These are phyloP conservation scores for Leptinotarsa tumamoca DNA, from an alignment of 2,888 invertebrate genomes.

Conservation along the genomic window DNA sequence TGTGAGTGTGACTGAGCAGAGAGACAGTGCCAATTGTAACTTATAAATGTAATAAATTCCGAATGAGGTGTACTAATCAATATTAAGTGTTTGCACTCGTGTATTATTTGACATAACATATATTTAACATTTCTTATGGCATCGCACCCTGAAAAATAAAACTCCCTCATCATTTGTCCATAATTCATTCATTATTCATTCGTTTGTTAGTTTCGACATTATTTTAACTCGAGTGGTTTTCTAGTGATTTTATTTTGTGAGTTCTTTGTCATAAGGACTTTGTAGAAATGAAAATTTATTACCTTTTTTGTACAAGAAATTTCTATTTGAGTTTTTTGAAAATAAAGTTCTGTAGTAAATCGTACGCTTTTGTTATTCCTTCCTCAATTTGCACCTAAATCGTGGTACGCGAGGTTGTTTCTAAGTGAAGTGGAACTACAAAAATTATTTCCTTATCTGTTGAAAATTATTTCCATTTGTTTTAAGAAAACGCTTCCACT, in stretches of 20 bases:
- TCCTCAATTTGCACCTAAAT: background rate
- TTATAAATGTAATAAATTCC: conserved; percentile 65
- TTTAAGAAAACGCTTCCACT: no score
- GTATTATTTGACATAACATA: conserved; percentile 62
- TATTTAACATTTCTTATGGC: conserved; percentile 62
- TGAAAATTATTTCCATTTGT: no score
- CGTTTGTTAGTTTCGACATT: conserved; percentile 47
- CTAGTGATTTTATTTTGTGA: conserved; percentile 61
- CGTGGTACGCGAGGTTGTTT: background rate
- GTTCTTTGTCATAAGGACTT: conserved; percentile 58
- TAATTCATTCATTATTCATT: conserved; percentile 55
- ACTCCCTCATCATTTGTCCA: conserved; percentile 59
- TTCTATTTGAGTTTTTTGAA: conserved; percentile 59
- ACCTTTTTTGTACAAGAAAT: conserved; percentile 59
- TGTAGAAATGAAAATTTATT: conserved; percentile 56
- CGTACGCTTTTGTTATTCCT: conserved; percentile 21
- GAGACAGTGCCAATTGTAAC: conserved; percentile 68
- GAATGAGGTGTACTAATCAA: conserved; percentile 68
- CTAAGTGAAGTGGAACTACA: no score
- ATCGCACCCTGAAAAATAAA: conserved; percentile 60
- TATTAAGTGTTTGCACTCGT: conserved; percentile 68
- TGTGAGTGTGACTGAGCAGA: conserved; percentile 48
- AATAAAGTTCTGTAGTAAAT: conserved; percentile 60
- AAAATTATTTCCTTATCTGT: no score
- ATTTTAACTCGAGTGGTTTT: conserved; percentile 62